Base-by-base conservation (phyloP, 2,797 vertebrate species). In the Cyclura pinguis region DNA sequence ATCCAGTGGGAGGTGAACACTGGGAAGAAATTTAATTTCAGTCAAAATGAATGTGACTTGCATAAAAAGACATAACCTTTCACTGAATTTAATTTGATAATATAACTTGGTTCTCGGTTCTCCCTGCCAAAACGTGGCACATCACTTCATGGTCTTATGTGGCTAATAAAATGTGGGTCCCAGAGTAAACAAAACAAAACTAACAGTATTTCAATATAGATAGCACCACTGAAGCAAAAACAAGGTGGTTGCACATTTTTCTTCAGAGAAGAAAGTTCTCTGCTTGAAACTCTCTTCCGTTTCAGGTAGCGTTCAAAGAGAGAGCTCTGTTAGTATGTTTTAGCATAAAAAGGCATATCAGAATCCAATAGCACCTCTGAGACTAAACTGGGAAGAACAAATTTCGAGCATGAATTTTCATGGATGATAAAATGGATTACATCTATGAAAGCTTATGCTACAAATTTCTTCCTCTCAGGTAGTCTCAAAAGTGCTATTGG, bases 11-110 rank as follows among this genome's bases (percentile, higher is more conserved):
- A 38, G 50, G 69, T 50, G 73, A 72, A 59, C 38, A 35, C 12
- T 57, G 57, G 38, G 27, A 35, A 69, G 9, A 69, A 84, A 52
- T 84, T 24, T n/a, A 72, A 62, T 50, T 18, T 72, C 27, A 27
- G 55, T n/a, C 35, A 35, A 77, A 92, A 80, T 64, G 52, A 69
- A 87, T 89, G 74, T 87, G 47, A 22, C 72, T 73, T 20, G 16
- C 78, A 78, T 57, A 84, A 80, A 55, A 77, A 84, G 38, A 57
- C 4, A 6, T 86, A 87, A 73, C 50, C 55, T 88, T 72, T 89
- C 85, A 73, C 38, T 55, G 38, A 78, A 87, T 92, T 80, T 84
- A 80, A 87, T 73, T 84, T 92, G 88, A 85, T 78, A n/a, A 74
- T 42, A 80, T 82, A 89, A 72, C 50, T 50, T 12, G 52, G n/a